Base-by-base conservation (phyloP, 2,797 vertebrate species). In the Carcharodon carcharias region DNA sequence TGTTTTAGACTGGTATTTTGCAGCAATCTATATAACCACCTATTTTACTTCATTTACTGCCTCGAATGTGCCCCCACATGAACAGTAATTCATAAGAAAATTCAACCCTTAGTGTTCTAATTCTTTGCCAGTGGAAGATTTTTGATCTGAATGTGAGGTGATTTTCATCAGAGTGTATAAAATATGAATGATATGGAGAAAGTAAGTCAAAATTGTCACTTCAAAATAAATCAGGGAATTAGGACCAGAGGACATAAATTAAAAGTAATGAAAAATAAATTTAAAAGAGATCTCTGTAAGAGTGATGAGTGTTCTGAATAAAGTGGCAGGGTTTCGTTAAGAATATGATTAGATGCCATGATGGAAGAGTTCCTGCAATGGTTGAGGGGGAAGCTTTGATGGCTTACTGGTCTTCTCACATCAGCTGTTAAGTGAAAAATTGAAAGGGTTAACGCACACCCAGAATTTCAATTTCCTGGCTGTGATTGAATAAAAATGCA, bases 281-380 rank as follows among this genome's bases (percentile, higher is more conserved):
- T 97, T 97, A 97, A 97, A 96, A 96, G 97, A 97, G 97, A 98
- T 96, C 56, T 61, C 88, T 6, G 87, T 23, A 28, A 88, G 28
- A 58, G 88, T 61, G 88, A 16, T 91, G 31, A 61, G 88, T 58
- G 12, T 35, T 91, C 16, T 4, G 28, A 31, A 7, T 58, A 35
- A 7, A 4, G 54, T 91, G 56, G 88, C 35, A 61, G 50, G 23
- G 4, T 35, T 61, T 61, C 61, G 56, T 58, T 54, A 31, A 56
- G 58, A 89, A 91, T 91, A 91, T 35, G 26, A 71, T 88, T 31
- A 61, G 28, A 91, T 61, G 26, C 28, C 31, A 31, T 35, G 23
- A 58, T 91, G 56, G 28, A 14, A 61, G 73, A 77, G 73, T 91
- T 35, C 56, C 5, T 56, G 12, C 31, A 11, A 18, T 28, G 14